Conservation (phyloP, 2,113 vertebrate genomes). For the Phoenicopterus ruber region DNA sequence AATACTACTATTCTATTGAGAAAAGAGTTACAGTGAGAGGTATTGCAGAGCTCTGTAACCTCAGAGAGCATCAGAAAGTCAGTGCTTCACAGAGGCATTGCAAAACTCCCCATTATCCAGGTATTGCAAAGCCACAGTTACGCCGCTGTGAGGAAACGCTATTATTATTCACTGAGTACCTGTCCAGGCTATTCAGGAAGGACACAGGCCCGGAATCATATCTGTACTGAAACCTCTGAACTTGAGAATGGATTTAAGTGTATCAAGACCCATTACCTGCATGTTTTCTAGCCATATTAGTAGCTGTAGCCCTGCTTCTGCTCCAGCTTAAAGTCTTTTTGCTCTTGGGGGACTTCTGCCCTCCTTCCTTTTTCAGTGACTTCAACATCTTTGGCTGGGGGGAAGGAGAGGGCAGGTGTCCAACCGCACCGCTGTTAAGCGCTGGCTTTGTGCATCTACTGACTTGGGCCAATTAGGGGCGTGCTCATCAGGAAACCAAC, state of each 20-base stretch:
- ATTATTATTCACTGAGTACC: background rate
- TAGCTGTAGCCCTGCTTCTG: background rate
- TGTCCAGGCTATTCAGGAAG: background rate
- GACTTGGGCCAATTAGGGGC: background rate
- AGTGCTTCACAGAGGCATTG: background rate
- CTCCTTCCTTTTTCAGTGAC: background rate
- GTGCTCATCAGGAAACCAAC: background rate
- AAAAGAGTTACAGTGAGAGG: background rate
- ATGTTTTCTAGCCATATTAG: background rate
- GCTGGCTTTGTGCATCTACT: background rate
- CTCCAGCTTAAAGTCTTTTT: background rate
- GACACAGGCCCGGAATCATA: background rate
- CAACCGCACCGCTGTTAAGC: background rate
- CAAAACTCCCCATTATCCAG: background rate
- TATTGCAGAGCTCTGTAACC: background rate
- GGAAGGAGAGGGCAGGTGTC: background rate
- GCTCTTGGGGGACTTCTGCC: background rate
- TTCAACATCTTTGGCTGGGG: background rate
- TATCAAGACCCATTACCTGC: background rate
- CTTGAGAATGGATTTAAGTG: background rate
- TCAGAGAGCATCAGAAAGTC: background rate
- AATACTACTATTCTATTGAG: slow-evolving; percentile 11
- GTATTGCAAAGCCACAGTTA: background rate
- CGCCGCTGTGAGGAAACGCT: background rate
- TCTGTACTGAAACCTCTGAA: background rate